phyloP scores from a whole-genome alignment of 2,888 invertebrate species.

The Chymomyza procnemis region DNA sequence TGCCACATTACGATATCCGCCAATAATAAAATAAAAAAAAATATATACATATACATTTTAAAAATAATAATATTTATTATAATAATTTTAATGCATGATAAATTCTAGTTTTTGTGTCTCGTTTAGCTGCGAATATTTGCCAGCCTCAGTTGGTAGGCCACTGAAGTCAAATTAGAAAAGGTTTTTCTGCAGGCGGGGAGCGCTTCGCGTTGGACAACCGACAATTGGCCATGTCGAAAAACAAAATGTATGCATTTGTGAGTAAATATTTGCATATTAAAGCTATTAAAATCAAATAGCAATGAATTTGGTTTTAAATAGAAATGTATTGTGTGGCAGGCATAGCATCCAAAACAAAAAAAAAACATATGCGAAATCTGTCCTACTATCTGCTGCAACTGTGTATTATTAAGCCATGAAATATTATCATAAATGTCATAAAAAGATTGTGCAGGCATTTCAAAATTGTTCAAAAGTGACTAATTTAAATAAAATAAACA shows the following conservation, averaged over 20 bases:
- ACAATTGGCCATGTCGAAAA: neutral
- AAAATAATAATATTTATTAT: neutral
- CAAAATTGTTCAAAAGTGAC: too few species aligned
- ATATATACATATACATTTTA: too few species aligned
- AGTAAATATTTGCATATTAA: neutral
- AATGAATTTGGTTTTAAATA: neutral
- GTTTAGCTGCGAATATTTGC: constrained; percentile 31
- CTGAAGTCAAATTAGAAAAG: neutral
- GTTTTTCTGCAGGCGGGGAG: too few species aligned
- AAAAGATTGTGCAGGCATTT: too few species aligned
- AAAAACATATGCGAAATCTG: too few species aligned
- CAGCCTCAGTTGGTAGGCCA: constrained; percentile 18
- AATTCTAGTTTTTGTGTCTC: constrained; percentile 1
- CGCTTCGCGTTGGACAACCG: neutral
- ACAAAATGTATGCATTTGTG: neutral
- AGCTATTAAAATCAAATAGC: neutral
- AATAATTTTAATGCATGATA: neutral
- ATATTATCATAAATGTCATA: too few species aligned
- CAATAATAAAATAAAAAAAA: neutral
- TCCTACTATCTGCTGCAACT: too few species aligned
- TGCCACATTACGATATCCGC: too few species aligned
- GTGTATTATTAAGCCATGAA: too few species aligned
- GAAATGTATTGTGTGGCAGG: too few species aligned
- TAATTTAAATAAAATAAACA: too few species aligned
- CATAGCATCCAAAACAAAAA: too few species aligned